Conservation (phyloP, 2,113 vertebrate genomes). For the Proterorhinus semilunaris region DNA sequence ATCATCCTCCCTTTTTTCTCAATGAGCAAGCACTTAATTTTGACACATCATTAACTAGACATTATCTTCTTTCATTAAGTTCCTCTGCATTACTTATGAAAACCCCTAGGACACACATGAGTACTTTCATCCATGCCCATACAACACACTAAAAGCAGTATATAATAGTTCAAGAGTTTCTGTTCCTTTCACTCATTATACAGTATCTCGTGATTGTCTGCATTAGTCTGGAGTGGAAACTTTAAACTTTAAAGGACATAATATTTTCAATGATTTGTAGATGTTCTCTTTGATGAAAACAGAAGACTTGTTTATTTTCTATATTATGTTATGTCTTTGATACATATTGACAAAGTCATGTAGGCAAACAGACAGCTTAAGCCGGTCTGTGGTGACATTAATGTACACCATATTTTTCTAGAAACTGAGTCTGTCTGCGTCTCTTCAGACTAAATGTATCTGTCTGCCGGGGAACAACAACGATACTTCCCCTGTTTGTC, state of each 20-base stretch:
- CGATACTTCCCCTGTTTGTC: conserved; percentile 50
- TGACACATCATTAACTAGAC: conserved; percentile 75
- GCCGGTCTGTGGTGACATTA: conserved; percentile 39
- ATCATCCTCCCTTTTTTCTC: conserved; percentile 51
- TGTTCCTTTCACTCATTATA: conserved; percentile 25
- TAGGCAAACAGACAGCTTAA: conserved; percentile 26
- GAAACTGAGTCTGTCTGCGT: conserved; percentile 41
- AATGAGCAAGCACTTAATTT: conserved; percentile 73
- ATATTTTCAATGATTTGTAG: too few species aligned
- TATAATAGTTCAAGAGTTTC: conserved; percentile 6
- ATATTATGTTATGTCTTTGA: neutral
- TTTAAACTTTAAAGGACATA: too few species aligned
- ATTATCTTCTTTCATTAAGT: conserved; percentile 74
- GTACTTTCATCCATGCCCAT: conserved; percentile 19
- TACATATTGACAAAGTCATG: conserved; percentile 21
- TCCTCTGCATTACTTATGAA: conserved; percentile 68
- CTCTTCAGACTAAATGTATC: conserved; percentile 58
- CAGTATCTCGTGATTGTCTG: conserved; percentile 24
- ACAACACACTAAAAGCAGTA: too few species aligned
- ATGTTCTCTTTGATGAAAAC: too few species aligned
- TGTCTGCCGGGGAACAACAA: conserved; percentile 45
- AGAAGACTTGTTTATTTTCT: too few species aligned
- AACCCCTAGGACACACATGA: conserved; percentile 47
- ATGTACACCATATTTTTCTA: conserved; percentile 44
- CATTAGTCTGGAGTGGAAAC: neutral